These are phyloP conservation scores for Emydocephalus ijimae DNA, from an alignment of 2,113 vertebrate species.

Conservation along the genomic window DNA sequence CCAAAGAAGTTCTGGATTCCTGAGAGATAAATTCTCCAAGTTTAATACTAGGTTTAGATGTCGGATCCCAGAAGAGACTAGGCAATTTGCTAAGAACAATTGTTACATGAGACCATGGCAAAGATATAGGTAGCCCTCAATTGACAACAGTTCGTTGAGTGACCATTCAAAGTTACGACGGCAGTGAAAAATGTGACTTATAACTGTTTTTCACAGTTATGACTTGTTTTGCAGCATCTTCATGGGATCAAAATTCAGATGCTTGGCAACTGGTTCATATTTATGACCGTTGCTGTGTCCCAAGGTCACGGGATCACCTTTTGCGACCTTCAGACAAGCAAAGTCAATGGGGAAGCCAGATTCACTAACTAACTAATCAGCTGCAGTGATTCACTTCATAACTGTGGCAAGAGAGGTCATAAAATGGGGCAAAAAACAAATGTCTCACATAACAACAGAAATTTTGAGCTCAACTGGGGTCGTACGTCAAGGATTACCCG, in stretches of 20 bases:
- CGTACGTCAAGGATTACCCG: neutral
- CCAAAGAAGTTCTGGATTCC: neutral
- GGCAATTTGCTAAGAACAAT: neutral
- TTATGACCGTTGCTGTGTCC: neutral
- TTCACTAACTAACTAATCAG: neutral
- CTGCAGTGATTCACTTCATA: neutral
- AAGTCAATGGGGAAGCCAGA: neutral
- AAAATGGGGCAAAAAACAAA: neutral
- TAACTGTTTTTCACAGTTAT: neutral
- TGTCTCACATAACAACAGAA: neutral
- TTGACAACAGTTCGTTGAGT: neutral
- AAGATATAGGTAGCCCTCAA: constrained; percentile 16
- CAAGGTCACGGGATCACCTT: neutral
- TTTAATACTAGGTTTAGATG: neutral
- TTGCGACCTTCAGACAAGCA: neutral
- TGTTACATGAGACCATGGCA: constrained; percentile 19
- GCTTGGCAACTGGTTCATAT: neutral
- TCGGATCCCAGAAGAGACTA: constrained; percentile 13
- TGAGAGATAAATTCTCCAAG: neutral
- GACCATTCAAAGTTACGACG: neutral
- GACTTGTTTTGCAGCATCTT: neutral
- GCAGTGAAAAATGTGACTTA: neutral
- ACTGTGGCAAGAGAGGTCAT: neutral
- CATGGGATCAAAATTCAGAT: neutral
- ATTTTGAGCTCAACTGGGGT: neutral